Evolutionary conservation across 1,140 invertebrate species (phyloP).

Genomic region (Diorhabda elongata): DNA sequence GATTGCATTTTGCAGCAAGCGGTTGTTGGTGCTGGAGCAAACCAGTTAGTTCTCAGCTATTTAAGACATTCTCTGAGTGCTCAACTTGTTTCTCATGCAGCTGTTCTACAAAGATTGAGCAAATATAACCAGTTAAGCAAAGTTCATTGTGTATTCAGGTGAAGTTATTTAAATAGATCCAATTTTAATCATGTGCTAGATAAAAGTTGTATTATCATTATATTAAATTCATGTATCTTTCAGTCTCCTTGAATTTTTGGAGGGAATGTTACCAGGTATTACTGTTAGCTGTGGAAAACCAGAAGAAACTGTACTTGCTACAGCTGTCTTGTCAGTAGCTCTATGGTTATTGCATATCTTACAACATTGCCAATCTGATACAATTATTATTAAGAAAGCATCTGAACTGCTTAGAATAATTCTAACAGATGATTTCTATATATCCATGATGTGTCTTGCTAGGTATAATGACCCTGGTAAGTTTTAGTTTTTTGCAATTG

Average conservation of each 20-base stretch:
- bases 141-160: slow-evolving; percentile 70
- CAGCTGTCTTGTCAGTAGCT: slow-evolving; percentile 69
- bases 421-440: slow-evolving; percentile 68
- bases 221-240: slow-evolving; percentile 32
- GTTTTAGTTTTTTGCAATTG: not conserved
- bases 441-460: slow-evolving; percentile 78
- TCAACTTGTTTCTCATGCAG: slow-evolving; percentile 84
- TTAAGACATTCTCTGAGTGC: slow-evolving; percentile 87
- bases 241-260: slow-evolving; percentile 80
- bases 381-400: slow-evolving; percentile 66
- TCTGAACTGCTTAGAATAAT: slow-evolving; percentile 65
- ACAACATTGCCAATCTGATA: slow-evolving; percentile 50
- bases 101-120: slow-evolving; percentile 80
- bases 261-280: slow-evolving; percentile 66
- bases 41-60: slow-evolving; percentile 85
- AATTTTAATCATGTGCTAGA: too few species aligned
- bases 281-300: slow-evolving; percentile 67
- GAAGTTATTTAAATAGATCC: not conserved
- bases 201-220: too few species aligned
- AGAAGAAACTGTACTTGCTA: slow-evolving; percentile 73
- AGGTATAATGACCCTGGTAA: slow-evolving; percentile 49
- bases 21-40: slow-evolving; percentile 85
- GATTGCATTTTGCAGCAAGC: slow-evolving; percentile 92
- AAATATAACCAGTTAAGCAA: slow-evolving; percentile 87
- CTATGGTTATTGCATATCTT: slow-evolving; percentile 81